Conservation (phyloP, 92 coral and sea anemone genomes). For the Heteractis magnifica region DNA sequence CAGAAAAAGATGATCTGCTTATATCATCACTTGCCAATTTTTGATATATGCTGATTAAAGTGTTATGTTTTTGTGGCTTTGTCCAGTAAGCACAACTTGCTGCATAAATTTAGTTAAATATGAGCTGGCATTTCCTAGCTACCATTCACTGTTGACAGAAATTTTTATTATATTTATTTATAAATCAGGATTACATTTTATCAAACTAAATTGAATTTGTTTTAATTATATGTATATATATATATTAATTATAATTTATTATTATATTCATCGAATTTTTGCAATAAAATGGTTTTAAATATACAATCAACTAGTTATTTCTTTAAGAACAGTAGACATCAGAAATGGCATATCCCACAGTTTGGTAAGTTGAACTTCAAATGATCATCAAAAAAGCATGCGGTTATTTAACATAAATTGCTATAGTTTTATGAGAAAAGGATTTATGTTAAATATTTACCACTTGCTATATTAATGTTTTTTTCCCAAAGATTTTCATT, state of each 20-base stretch:
- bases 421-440: neutral
- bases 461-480: neutral
- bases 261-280: neutral
- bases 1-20: too few species aligned
- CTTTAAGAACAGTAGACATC: too few species aligned
- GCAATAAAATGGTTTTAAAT: neutral
- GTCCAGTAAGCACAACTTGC: too few species aligned
- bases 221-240: neutral
- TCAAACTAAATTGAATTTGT: neutral
- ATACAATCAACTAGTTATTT: neutral
- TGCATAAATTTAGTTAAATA: neutral
- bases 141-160: conserved; percentile 1
- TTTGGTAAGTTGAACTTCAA: too few species aligned
- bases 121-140: neutral
- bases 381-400: neutral
- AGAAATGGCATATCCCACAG: too few species aligned
- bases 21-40: too few species aligned
- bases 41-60: too few species aligned
- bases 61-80: too few species aligned
- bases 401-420: neutral
- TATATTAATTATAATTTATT: neutral
- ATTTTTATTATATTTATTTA: neutral
- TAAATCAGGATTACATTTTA: neutral
- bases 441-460: conserved; percentile 3
- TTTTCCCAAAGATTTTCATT: neutral